A percentile compares a stretch with the other conserved stretches of the same genome.
phyloP scores from a whole-genome alignment of 2,113 vertebrate genomes.

The Tragulus kanchil region DNA sequence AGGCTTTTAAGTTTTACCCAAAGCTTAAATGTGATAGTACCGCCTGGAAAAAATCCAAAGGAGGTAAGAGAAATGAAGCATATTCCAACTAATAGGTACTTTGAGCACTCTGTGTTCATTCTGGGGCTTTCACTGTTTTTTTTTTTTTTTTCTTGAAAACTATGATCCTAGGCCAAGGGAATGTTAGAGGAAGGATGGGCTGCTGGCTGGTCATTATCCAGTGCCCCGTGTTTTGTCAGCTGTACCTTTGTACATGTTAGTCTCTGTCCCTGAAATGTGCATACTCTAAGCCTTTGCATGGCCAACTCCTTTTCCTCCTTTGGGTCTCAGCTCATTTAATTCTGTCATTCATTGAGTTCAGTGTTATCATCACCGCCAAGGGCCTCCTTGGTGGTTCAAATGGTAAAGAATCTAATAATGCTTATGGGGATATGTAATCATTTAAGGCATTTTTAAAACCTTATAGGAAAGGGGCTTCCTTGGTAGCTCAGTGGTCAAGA shows the following conservation, averaged over 20 bases:
- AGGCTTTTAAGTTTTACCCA: slow-evolving; percentile 57
- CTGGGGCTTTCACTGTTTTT: background rate
- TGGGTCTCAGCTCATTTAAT: background rate
- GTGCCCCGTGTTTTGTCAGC: background rate
- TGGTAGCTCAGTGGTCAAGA: too few relatives aligned
- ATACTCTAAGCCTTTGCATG: background rate
- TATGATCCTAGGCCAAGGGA: background rate
- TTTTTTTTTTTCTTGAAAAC: slow-evolving; percentile 34
- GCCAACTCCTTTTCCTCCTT: background rate
- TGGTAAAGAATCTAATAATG: too few relatives aligned
- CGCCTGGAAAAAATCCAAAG: slow-evolving; percentile 60
- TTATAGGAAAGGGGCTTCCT: too few relatives aligned
- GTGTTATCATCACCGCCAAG: background rate
- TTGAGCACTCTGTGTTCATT: slow-evolving; percentile 12
- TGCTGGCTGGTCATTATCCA: background rate
- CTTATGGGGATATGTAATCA: too few relatives aligned
- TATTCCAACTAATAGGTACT: slow-evolving; percentile 41
- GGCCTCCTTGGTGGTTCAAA: too few relatives aligned
- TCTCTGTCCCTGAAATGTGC: background rate
- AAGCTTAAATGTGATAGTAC: slow-evolving; percentile 42
- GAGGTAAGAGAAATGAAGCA: slow-evolving; percentile 47
- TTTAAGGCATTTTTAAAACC: background rate
- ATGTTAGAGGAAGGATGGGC: background rate
- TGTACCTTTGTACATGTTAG: background rate
- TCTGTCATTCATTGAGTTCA: background rate